Conservation (phyloP, 2,888 invertebrate genomes). For the Anthophora plumipes region DNA sequence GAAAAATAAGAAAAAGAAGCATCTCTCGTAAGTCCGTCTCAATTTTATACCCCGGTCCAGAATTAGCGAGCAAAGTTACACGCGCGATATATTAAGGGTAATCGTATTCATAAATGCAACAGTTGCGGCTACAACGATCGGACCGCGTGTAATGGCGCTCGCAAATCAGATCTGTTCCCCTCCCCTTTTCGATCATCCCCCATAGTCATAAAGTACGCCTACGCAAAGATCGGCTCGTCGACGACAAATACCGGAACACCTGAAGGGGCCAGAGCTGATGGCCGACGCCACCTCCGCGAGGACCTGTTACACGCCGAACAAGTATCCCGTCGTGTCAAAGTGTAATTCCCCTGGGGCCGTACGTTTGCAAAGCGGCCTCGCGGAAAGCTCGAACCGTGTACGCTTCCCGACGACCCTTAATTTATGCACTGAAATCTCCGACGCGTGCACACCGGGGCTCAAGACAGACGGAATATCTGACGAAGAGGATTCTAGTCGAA, state of each 20-base stretch:
- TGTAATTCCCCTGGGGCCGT: constrained; percentile 41
- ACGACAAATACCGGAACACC: constrained; percentile 69
- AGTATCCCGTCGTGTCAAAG: constrained; percentile 53
- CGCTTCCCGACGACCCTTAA: constrained; percentile 16
- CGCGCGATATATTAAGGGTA: constrained; percentile 75
- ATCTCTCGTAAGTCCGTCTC: constrained; percentile 52
- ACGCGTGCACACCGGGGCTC: background rate
- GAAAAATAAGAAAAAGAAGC: background rate
- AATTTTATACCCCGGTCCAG: constrained; percentile 40
- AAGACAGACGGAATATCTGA: background rate
- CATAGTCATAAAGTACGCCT: constrained; percentile 74
- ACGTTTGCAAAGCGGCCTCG: constrained; percentile 30
- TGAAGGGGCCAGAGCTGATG: constrained; percentile 61
- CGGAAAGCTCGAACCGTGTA: constrained; percentile 29
- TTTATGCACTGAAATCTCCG: constrained; percentile 28
- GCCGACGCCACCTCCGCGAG: constrained; percentile 55
- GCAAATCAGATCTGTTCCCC: constrained; percentile 64
- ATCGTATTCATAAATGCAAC: constrained; percentile 79
- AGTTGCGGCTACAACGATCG: constrained; percentile 71
- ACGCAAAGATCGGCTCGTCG: constrained; percentile 69
- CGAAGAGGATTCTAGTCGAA: background rate
- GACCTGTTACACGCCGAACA: constrained; percentile 58
- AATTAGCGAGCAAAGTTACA: constrained; percentile 67
- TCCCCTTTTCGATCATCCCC: constrained; percentile 9
- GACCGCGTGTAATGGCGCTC: constrained; percentile 60